Evolutionary conservation across 2,888 invertebrate genomes (phyloP).

Genomic region (Spodoptera littoralis): DNA sequence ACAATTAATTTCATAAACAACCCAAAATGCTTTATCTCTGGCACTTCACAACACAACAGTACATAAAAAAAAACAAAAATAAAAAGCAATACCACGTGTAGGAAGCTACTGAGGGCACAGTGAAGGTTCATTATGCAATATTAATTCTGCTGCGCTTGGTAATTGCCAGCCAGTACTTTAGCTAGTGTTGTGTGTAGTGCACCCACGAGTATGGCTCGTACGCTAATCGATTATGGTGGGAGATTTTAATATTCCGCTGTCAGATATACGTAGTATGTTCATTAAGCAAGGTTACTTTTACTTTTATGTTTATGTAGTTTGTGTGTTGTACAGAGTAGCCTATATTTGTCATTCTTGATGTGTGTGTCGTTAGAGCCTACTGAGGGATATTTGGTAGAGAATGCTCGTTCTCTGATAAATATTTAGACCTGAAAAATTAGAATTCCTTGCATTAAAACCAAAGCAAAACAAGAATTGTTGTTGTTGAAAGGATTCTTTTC

Average conservation of each 20-base stretch:
- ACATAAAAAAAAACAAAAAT: background rate
- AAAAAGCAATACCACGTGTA: constrained; percentile 2
- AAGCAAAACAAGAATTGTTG: too few relatives aligned
- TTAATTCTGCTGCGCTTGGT: constrained; percentile 46
- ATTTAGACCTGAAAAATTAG: too few relatives aligned
- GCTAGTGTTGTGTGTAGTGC: constrained; percentile 10
- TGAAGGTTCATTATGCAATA: constrained; percentile 41
- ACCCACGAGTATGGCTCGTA: constrained; percentile 23
- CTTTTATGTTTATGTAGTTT: background rate
- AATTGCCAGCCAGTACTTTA: constrained; percentile 17
- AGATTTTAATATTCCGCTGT: constrained; percentile 40
- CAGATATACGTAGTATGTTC: constrained; percentile 14
- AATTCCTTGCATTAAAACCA: too few relatives aligned
- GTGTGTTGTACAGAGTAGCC: too few relatives aligned
- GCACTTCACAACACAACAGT: background rate
- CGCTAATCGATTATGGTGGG: constrained; percentile 45
- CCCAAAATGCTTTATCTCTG: too few relatives aligned
- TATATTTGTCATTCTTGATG: too few relatives aligned
- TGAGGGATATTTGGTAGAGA: too few relatives aligned
- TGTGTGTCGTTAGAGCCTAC: too few relatives aligned
- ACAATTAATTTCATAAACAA: too few relatives aligned
- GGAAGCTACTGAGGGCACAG: constrained; percentile 1
- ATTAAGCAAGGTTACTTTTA: constrained; percentile 23
- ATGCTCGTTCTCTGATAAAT: too few relatives aligned
- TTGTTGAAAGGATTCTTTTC: too few relatives aligned